These are phyloP conservation scores for Alethe diademata DNA, from an alignment of 2,113 vertebrate genomes.

Conservation along the genomic window DNA sequence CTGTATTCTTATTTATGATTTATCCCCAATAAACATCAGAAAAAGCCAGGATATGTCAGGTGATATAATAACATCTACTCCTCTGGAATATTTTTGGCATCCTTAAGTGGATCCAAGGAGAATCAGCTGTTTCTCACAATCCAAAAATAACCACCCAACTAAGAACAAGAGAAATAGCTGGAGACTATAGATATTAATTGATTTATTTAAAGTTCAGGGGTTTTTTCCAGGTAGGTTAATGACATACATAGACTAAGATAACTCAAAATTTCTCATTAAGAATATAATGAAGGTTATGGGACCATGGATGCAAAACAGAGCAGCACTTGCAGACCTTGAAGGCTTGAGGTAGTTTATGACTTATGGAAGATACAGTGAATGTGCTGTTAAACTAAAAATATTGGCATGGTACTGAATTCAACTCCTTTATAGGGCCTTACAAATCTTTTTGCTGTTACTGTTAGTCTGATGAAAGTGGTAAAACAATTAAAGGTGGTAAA, in stretches of 20 bases:
- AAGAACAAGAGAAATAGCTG: background rate
- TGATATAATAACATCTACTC: background rate
- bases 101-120: background rate
- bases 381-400: background rate
- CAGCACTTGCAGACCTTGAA: background rate
- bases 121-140: background rate
- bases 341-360: background rate
- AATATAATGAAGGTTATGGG: background rate
- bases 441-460: background rate
- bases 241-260: background rate
- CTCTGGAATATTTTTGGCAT: background rate
- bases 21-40: background rate
- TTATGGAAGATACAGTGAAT: background rate
- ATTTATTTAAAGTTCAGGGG: background rate
- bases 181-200: background rate
- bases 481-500: background rate
- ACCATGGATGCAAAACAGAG: background rate
- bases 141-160: background rate
- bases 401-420: background rate
- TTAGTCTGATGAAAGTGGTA: background rate
- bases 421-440: background rate
- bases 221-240: background rate
- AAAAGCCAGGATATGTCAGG: background rate
- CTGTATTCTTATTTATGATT: background rate
- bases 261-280: background rate